These are phyloP conservation scores for Lottia scabra DNA, from an alignment of 2,888 invertebrate species.

Conservation along the genomic window DNA sequence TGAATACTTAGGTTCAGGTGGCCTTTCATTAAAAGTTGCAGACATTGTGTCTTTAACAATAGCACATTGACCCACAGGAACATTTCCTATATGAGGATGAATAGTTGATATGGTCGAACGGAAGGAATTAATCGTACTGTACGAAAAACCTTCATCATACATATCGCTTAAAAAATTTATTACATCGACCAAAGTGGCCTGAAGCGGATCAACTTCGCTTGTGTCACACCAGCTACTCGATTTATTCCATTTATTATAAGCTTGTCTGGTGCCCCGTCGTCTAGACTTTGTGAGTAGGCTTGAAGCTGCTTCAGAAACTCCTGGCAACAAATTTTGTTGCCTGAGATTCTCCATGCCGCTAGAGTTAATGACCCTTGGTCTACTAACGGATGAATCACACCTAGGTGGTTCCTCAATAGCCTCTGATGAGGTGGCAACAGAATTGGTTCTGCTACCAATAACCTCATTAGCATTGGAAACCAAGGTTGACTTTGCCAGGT, in stretches of 20 bases:
- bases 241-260: slow-evolving; percentile 24
- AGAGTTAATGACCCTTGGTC: neutral
- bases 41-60: slow-evolving; percentile 15
- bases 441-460: slow-evolving; percentile 12
- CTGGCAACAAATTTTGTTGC: slow-evolving; percentile 6
- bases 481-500: slow-evolving; percentile 19
- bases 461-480: slow-evolving; percentile 14
- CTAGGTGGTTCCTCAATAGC: neutral
- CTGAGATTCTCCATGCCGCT: slow-evolving; percentile 23
- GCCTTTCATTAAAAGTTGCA: slow-evolving; percentile 20
- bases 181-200: slow-evolving; percentile 19
- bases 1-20: slow-evolving; percentile 14
- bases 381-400: slow-evolving; percentile 12
- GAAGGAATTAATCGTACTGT: neutral
- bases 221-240: slow-evolving; percentile 21
- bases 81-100: slow-evolving; percentile 15
- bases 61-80: slow-evolving; percentile 10
- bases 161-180: slow-evolving; percentile 11
- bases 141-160: neutral
- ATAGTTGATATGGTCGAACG: slow-evolving; percentile 14
- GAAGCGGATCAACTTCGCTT: slow-evolving; percentile 20
- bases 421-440: slow-evolving; percentile 10
- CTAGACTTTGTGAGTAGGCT: slow-evolving; percentile 9
- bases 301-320: slow-evolving; percentile 18
- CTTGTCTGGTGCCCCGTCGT: slow-evolving; percentile 9